Percentiles rank a stretch among this genome's conserved stretches.
Evolutionary conservation across 2,888 invertebrate genomes (phyloP).

Genomic region (Stenoptilia bipunctidactyla): DNA sequence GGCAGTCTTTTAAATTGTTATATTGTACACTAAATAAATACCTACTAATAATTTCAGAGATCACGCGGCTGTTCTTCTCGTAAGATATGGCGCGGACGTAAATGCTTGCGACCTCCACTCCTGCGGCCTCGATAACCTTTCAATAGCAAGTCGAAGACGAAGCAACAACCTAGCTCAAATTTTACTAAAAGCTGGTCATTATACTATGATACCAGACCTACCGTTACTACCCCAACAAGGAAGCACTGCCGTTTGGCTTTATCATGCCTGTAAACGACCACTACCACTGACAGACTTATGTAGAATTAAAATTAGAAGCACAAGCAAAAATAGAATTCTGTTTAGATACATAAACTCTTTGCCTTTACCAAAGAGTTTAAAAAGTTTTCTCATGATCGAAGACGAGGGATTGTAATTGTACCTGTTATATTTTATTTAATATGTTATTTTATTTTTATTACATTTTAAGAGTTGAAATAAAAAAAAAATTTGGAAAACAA

Average conservation of each 20-base stretch:
- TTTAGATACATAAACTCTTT: constrained; percentile 42
- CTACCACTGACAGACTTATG: constrained; percentile 67
- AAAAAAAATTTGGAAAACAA: too few species aligned
- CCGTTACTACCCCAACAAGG: constrained; percentile 24
- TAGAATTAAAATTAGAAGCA: constrained; percentile 63
- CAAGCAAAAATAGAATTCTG: constrained; percentile 37
- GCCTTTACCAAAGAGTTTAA: constrained; percentile 68
- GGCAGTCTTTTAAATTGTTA: too few species aligned
- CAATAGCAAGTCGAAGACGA: constrained; percentile 56
- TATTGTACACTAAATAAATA: too few species aligned
- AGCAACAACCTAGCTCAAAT: constrained; percentile 36
- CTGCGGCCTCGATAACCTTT: constrained; percentile 67
- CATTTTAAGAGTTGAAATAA: too few species aligned
- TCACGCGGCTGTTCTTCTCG: constrained; percentile 65
- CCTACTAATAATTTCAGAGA: constrained; percentile 31
- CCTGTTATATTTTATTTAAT: not conserved
- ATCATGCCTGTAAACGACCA: constrained; percentile 53
- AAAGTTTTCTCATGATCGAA: constrained; percentile 71
- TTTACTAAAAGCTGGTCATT: constrained; percentile 54
- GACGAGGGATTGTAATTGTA: constrained; percentile 32
- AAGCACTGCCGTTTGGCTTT: constrained; percentile 44
- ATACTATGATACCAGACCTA: constrained; percentile 17
- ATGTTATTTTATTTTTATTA: too few species aligned
- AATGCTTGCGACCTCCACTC: constrained; percentile 70
- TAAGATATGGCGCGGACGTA: constrained; percentile 75